Percentiles rank a stretch among this genome's conserved stretches.
Evolutionary conservation across 2,888 invertebrate genomes (phyloP).

Genomic region (Drosophila buzzatii): DNA sequence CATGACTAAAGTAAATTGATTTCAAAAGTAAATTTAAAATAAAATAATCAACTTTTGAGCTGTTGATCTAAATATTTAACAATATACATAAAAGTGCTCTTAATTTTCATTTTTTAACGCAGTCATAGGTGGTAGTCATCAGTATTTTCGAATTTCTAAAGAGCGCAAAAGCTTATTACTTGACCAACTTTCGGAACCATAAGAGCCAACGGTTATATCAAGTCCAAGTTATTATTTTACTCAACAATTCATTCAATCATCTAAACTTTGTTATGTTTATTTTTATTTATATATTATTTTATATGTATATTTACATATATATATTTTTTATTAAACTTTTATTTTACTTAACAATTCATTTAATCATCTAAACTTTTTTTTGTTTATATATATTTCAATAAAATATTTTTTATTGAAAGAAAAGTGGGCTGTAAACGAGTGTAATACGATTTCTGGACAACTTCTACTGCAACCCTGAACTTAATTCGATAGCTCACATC

Average conservation of each 20-base stretch:
- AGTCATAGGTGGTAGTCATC: neutral
- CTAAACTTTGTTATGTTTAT: no score
- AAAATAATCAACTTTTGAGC: neutral
- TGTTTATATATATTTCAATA: neutral
- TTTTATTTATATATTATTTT: neutral
- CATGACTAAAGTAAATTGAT: neutral
- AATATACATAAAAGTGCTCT: neutral
- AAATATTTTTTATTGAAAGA: no score
- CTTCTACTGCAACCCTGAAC: neutral
- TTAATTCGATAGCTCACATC: constrained; percentile 22
- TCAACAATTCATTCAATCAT: no score
- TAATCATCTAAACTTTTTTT: no score
- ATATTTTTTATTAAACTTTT: no score
- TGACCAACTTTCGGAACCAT: no score
- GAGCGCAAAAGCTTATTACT: neutral
- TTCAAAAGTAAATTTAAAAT: neutral
- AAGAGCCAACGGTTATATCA: neutral
- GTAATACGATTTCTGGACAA: neutral
- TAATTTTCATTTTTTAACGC: neutral
- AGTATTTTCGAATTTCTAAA: neutral
- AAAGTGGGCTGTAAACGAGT: neutral
- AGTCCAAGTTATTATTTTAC: neutral
- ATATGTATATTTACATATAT: no score
- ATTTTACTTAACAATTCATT: neutral
- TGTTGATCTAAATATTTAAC: no score